A percentile compares a stretch with the other conserved stretches of the same genome.
phyloP scores from a whole-genome alignment of 64 coral and sea anemone genomes.

The Trachythela sp. region DNA sequence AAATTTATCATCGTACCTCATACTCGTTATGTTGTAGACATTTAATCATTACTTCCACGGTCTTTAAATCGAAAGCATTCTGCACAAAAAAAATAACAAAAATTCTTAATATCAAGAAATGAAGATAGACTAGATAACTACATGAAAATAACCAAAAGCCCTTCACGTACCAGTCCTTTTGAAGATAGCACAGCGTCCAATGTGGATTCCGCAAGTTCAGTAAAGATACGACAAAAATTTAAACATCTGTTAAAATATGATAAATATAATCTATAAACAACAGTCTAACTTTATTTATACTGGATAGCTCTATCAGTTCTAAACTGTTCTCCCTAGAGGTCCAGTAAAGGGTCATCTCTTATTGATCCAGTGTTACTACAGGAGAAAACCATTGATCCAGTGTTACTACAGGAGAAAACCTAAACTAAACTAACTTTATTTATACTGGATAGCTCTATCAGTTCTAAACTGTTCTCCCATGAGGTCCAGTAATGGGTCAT shows the following conservation, averaged over 20 bases:
- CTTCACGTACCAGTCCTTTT: slow-evolving; percentile 60
- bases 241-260: slow-evolving; percentile 58
- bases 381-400: too few relatives aligned
- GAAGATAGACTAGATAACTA: background rate
- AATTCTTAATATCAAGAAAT: background rate
- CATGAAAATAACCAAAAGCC: background rate
- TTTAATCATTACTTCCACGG: slow-evolving; percentile 66
- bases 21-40: slow-evolving; percentile 92
- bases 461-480: too few relatives aligned
- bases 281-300: too few relatives aligned
- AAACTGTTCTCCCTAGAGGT: too few relatives aligned
- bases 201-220: slow-evolving; percentile 90
- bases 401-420: too few relatives aligned
- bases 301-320: too few relatives aligned
- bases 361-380: too few relatives aligned
- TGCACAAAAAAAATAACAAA: slow-evolving; percentile 2
- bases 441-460: too few relatives aligned
- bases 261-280: background rate
- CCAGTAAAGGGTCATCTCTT: too few relatives aligned
- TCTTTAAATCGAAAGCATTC: slow-evolving; percentile 70
- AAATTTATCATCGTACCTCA: slow-evolving; percentile 49
- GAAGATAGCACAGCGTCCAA: slow-evolving; percentile 58
- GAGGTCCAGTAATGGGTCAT: too few relatives aligned
- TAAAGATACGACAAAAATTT: slow-evolving; percentile 92
- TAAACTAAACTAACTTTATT: too few relatives aligned